Percentiles rank a stretch among this genome's conserved stretches.
Evolutionary conservation across 2,888 invertebrate species (phyloP).

Genomic region (Microlaimidae sp.): DNA sequence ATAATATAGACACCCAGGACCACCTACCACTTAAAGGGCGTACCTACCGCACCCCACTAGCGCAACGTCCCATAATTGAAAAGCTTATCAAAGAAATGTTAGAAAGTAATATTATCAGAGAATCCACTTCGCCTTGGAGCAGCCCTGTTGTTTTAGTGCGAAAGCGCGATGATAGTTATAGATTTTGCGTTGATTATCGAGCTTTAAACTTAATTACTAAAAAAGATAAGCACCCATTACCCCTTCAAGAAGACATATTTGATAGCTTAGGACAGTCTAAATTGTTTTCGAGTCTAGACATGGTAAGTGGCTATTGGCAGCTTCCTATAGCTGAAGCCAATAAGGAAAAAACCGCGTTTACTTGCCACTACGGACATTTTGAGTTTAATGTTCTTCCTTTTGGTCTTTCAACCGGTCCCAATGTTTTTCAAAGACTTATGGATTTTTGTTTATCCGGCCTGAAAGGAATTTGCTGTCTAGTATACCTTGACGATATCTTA

Average conservation of each 20-base stretch:
- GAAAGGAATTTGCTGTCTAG: neutral
- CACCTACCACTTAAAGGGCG: neutral
- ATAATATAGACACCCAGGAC: too few relatives aligned
- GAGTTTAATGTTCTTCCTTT: conserved; percentile 14
- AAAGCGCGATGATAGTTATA: conserved; percentile 12
- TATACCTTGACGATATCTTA: neutral
- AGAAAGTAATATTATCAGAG: neutral
- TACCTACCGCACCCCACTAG: conserved; percentile 5
- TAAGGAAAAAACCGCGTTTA: conserved; percentile 15
- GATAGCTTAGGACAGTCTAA: conserved; percentile 6
- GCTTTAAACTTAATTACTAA: conserved; percentile 14
- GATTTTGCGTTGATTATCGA: conserved; percentile 16
- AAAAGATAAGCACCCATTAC: conserved; percentile 6
- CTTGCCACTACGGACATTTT: conserved; percentile 7
- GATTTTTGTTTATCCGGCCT: conserved; percentile 1
- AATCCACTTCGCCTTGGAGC: neutral
- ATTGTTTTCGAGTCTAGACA: conserved; percentile 15
- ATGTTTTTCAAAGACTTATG: conserved; percentile 16
- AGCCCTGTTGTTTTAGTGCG: neutral
- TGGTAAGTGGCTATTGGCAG: conserved; percentile 15
- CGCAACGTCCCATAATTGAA: neutral
- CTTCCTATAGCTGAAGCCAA: conserved; percentile 8
- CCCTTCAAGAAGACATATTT: conserved; percentile 11
- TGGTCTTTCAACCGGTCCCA: conserved; percentile 13
- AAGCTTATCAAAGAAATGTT: neutral